These are phyloP conservation scores for Matsumurasca onukii DNA, from an alignment of 1,140 invertebrate genomes.

Conservation along the genomic window DNA sequence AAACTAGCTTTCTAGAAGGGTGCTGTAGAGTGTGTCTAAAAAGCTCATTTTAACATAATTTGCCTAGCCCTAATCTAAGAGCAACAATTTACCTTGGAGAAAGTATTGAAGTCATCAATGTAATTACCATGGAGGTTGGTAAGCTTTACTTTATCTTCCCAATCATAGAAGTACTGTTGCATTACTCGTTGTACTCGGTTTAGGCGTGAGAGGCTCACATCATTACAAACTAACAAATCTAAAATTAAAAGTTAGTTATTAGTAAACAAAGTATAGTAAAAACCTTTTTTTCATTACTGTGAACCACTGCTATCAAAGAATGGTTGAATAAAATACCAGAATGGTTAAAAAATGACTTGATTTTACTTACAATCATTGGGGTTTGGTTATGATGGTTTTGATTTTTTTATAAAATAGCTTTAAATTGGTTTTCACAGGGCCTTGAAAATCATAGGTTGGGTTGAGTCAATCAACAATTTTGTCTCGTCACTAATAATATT, in stretches of 20 bases:
- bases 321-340: not conserved
- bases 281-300: not conserved
- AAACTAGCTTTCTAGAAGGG: no score
- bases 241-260: slow-evolving; percentile 22
- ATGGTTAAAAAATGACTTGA: not conserved
- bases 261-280: not conserved
- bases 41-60: no score
- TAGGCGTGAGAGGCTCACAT: slow-evolving; percentile 28
- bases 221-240: slow-evolving; percentile 38
- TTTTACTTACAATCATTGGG: not conserved
- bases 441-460: no score
- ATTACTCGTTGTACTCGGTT: slow-evolving; percentile 34
- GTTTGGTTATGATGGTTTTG: not conserved
- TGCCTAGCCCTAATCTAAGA: no score
- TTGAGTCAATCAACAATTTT: no score
- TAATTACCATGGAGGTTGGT: slow-evolving; percentile 33
- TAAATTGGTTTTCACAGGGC: no score
- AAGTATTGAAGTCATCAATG: no score
- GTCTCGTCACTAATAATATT: no score
- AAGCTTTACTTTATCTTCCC: slow-evolving; percentile 33
- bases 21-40: no score
- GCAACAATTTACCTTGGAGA: no score
- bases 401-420: not conserved
- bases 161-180: slow-evolving; percentile 36
- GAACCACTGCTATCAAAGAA: not conserved